Evolutionary conservation across 2,113 vertebrate genomes (phyloP).

Genomic region (Megatriorchis doriae): DNA sequence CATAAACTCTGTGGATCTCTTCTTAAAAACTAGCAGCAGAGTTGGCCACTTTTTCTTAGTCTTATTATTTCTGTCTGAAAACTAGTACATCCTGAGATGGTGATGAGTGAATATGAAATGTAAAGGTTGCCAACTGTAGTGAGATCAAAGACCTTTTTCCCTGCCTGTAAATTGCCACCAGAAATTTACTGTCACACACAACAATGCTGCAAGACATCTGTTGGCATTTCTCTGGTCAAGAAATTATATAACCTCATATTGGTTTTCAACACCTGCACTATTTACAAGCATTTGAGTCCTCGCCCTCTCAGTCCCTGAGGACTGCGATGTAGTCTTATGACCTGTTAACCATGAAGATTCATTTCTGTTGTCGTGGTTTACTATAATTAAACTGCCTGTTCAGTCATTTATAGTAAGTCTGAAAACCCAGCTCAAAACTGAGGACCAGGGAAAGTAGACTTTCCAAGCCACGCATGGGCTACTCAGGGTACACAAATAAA

Average conservation of each 20-base stretch:
- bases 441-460: neutral
- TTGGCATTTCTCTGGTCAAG: slow-evolving; percentile 39
- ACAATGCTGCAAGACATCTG: slow-evolving; percentile 5
- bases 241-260: slow-evolving; percentile 58
- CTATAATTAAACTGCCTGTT: slow-evolving; percentile 62
- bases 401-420: slow-evolving; percentile 53
- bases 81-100: neutral
- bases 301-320: neutral
- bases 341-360: slow-evolving; percentile 31
- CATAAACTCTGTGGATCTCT: neutral
- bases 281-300: slow-evolving; percentile 37
- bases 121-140: neutral
- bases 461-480: neutral
- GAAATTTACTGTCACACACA: neutral
- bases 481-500: slow-evolving; percentile 10
- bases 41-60: neutral
- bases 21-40: neutral
- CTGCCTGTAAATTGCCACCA: neutral
- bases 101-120: neutral
- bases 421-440: neutral
- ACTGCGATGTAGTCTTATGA: slow-evolving; percentile 30
- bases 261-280: slow-evolving; percentile 53
- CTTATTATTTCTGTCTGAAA: neutral
- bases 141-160: slow-evolving; percentile 11
- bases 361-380: slow-evolving; percentile 52